Conservation (phyloP, 1,140 invertebrate genomes). For the Pteromalus puparum region DNA sequence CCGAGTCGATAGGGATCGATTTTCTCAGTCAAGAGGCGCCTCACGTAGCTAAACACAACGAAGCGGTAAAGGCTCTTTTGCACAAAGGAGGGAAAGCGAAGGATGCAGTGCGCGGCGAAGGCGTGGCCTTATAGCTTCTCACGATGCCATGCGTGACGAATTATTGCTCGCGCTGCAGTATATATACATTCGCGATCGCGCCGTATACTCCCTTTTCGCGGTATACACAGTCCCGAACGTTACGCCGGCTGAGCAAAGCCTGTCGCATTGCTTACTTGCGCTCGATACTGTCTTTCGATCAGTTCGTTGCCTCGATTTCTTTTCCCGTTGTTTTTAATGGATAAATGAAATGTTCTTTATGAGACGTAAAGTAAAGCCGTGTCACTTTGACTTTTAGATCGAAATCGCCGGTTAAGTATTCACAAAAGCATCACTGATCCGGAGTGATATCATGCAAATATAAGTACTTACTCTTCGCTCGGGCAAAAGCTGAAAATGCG, state of each 20-base stretch:
- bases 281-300: too few relatives aligned
- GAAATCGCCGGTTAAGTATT: too few relatives aligned
- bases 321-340: not conserved
- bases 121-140: slow-evolving; percentile 61
- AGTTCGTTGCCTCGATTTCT: too few relatives aligned
- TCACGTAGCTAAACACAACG: not conserved
- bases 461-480: too few relatives aligned
- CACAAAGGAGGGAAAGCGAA: not conserved
- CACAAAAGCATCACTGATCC: too few relatives aligned
- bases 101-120: not conserved
- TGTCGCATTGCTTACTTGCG: too few relatives aligned
- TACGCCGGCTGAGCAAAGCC: too few relatives aligned
- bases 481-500: too few relatives aligned
- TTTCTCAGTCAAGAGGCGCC: not conserved
- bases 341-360: not conserved
- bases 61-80: not conserved
- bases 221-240: not conserved
- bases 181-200: not conserved
- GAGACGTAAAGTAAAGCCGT: not conserved
- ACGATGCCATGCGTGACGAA: slow-evolving; percentile 70
- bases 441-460: too few relatives aligned
- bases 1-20: not conserved
- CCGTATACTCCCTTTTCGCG: not conserved
- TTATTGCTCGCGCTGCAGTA: slow-evolving; percentile 49
- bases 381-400: not conserved